Evolutionary conservation across 2,113 vertebrate species (phyloP).

Genomic region (Agapornis roseicollis): DNA sequence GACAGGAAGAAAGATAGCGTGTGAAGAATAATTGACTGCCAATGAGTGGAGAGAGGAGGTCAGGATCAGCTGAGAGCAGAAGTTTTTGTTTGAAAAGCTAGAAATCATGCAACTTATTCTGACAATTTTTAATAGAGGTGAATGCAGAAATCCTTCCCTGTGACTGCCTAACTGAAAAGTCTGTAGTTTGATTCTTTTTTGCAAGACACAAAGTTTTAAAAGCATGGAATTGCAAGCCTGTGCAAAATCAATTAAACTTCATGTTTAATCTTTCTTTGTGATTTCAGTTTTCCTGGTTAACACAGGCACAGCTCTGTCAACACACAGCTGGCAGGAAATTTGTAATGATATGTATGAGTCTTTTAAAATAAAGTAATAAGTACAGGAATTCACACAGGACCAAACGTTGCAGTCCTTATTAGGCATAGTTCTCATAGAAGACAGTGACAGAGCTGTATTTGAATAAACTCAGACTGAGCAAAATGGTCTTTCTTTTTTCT

Average conservation of each 20-base stretch:
- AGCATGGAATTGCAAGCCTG: not conserved
- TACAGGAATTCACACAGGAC: conserved; percentile 2
- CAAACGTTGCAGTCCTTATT: not conserved
- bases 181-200: conserved; percentile 1
- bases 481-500: not conserved
- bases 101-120: conserved; percentile 3
- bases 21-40: not conserved
- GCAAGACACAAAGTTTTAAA: conserved; percentile 11
- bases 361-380: conserved; percentile 5
- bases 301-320: not conserved
- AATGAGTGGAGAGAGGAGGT: not conserved
- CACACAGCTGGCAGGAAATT: conserved; percentile 4
- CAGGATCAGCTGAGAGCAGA: not conserved
- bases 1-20: not conserved
- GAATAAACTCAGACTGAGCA: not conserved
- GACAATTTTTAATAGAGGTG: not conserved
- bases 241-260: not conserved
- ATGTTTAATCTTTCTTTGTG: conserved; percentile 12
- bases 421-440: not conserved
- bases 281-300: not conserved
- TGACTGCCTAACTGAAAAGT: not conserved
- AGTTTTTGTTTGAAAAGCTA: conserved; percentile 16
- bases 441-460: not conserved
- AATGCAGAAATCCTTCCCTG: conserved; percentile 25
- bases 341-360: not conserved